Evolutionary conservation across 2,797 vertebrate species (phyloP).

Genomic region (Heterohyrax brucei): DNA sequence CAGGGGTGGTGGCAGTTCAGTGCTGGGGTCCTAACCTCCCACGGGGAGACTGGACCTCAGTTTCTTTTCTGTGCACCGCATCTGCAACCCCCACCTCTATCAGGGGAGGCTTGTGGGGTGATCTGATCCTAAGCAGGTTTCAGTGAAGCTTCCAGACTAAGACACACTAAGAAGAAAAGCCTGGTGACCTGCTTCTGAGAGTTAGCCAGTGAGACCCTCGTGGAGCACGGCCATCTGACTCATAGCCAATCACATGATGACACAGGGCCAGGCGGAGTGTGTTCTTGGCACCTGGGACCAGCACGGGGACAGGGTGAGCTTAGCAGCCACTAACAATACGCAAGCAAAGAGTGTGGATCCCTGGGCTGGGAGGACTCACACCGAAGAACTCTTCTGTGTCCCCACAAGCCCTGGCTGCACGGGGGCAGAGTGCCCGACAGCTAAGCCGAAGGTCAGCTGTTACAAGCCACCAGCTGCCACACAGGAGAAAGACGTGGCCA

Average conservation of each 20-base stretch:
- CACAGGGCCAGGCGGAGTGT: too few species aligned
- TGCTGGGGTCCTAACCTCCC: not conserved
- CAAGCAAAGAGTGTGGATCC: not conserved
- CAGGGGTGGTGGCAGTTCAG: not conserved
- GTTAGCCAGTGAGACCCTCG: not conserved
- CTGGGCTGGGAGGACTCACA: accelerated
- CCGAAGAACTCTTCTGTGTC: not conserved
- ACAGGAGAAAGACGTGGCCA: too few species aligned
- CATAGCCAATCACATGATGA: not conserved
- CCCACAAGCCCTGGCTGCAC: too few species aligned
- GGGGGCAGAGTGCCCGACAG: too few species aligned
- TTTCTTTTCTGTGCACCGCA: not conserved
- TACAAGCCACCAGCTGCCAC: too few species aligned
- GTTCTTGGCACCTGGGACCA: not conserved
- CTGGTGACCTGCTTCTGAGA: not conserved
- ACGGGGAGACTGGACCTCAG: not conserved
- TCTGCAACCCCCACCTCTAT: not conserved
- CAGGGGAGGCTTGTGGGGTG: not conserved
- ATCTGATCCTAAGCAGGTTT: not conserved
- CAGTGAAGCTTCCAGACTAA: not conserved
- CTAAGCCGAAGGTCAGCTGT: too few species aligned
- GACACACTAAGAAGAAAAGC: not conserved
- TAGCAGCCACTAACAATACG: not conserved
- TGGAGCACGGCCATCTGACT: not conserved
- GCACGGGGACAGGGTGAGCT: not conserved